Conservation (phyloP, 2,888 invertebrate genomes). For the Cynaeus angustus region DNA sequence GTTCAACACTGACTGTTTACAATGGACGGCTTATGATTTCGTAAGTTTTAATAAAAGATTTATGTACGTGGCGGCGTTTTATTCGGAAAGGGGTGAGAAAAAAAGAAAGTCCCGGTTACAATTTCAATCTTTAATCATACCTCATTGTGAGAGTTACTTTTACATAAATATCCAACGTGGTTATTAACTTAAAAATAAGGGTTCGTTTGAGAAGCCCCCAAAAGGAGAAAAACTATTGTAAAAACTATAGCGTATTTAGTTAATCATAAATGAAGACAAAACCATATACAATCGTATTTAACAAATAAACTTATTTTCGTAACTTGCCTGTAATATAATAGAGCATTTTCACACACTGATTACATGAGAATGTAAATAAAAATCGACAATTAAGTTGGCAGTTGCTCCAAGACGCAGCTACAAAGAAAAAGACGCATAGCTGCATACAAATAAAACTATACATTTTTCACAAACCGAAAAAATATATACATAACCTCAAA, state of each 20-base stretch:
- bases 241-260: slow-evolving; percentile 55
- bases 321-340: slow-evolving; percentile 59
- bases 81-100: not conserved
- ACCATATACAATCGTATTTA: slow-evolving; percentile 54
- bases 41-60: slow-evolving; percentile 36
- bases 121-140: slow-evolving; percentile 61
- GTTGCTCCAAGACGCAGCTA: slow-evolving; percentile 58
- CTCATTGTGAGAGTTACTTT: slow-evolving; percentile 66
- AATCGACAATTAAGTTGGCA: slow-evolving; percentile 52
- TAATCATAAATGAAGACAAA: slow-evolving; percentile 61
- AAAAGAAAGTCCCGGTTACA: slow-evolving; percentile 16
- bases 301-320: slow-evolving; percentile 61
- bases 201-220: slow-evolving; percentile 35
- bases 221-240: slow-evolving; percentile 62
- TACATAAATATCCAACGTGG: slow-evolving; percentile 65
- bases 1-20: slow-evolving; percentile 13
- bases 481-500: slow-evolving; percentile 27
- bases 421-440: slow-evolving; percentile 45
- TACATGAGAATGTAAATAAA: slow-evolving; percentile 59
- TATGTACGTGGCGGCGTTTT: slow-evolving; percentile 3
- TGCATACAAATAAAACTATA: slow-evolving; percentile 30
- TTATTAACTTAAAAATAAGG: slow-evolving; percentile 64
- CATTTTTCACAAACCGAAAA: slow-evolving; percentile 3
- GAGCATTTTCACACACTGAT: slow-evolving; percentile 64
- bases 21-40: slow-evolving; percentile 30